Conservation (phyloP, 2,113 vertebrate genomes). For the Cairina moschata region DNA sequence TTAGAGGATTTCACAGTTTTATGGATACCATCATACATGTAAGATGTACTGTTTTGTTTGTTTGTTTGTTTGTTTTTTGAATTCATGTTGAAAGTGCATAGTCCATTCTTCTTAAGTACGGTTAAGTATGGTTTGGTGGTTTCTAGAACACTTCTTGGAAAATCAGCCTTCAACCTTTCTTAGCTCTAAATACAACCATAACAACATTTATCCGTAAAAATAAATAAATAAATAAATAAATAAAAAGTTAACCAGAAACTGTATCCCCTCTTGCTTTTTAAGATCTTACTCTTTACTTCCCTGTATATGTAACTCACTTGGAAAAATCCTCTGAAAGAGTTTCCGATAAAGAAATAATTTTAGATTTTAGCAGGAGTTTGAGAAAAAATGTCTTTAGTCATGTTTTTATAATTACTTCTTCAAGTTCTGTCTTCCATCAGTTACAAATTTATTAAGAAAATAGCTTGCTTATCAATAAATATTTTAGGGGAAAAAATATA, state of each 20-base stretch:
- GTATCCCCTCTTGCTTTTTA: neutral
- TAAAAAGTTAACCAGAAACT: neutral
- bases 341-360: conserved; percentile 24
- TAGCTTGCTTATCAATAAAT: neutral
- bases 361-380: neutral
- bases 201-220: neutral
- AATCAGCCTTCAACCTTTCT: neutral
- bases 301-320: neutral
- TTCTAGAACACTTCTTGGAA: neutral
- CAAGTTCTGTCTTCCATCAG: neutral
- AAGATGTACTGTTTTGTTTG: neutral
- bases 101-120: neutral
- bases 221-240: neutral
- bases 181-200: neutral
- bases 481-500: neutral
- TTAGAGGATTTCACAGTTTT: neutral
- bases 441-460: conserved; percentile 56
- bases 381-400: neutral
- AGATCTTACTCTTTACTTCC: neutral
- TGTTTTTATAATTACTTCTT: conserved; percentile 37
- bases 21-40: neutral
- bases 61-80: neutral
- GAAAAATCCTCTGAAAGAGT: neutral
- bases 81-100: neutral
- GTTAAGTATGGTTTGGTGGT: neutral